These are phyloP conservation scores for Myripristis jacobus DNA, from an alignment of 2,797 vertebrate species.

Conservation along the genomic window DNA sequence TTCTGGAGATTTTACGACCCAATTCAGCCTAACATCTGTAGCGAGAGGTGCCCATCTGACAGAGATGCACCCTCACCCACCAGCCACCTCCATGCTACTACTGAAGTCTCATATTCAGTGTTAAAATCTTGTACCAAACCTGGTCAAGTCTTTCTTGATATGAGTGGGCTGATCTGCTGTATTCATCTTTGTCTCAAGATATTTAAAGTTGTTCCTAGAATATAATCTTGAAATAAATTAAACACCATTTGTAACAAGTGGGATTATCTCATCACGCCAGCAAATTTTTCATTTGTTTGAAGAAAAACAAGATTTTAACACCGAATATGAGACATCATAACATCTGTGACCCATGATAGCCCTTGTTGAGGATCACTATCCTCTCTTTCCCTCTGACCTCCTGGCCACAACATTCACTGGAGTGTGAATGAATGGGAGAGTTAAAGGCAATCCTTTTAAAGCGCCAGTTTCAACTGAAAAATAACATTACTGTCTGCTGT, in stretches of 20 bases:
- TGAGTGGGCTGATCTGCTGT: too few relatives aligned
- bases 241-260: too few relatives aligned
- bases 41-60: constrained; percentile 17
- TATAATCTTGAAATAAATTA: too few relatives aligned
- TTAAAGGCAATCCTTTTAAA: constrained; percentile 62
- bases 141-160: too few relatives aligned
- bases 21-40: constrained; percentile 10
- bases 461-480: constrained; percentile 62
- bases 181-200: too few relatives aligned
- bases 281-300: too few relatives aligned
- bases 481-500: constrained; percentile 66
- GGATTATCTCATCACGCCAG: too few relatives aligned
- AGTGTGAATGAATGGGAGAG: constrained; percentile 52
- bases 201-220: too few relatives aligned
- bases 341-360: not conserved
- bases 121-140: too few relatives aligned
- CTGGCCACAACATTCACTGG: constrained; percentile 44
- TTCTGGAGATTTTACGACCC: constrained; percentile 42
- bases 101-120: too few relatives aligned
- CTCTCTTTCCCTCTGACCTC: constrained; percentile 38
- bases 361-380: constrained; percentile 6
- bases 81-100: not conserved
- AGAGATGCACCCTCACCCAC: not conserved
- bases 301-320: too few relatives aligned
- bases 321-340: too few relatives aligned